Percentiles rank a stretch among this genome's conserved stretches.
Conservation (phyloP, 2,113 vertebrate species). For the Gnathonemus longibarbis region DNA sequence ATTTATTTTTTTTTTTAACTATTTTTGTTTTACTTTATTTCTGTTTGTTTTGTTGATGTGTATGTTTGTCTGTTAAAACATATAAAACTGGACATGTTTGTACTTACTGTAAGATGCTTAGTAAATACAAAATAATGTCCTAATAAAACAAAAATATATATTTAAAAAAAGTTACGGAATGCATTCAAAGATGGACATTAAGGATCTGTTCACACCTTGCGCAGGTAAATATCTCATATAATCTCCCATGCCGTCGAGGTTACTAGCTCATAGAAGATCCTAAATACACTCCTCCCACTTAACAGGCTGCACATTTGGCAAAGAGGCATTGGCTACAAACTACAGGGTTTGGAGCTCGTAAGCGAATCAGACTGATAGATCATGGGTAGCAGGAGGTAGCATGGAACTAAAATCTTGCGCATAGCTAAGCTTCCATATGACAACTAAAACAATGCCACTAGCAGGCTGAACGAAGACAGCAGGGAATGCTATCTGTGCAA, state of each 20-base stretch:
- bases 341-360: background rate
- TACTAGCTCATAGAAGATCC: background rate
- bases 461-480: background rate
- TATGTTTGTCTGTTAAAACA: too few species aligned
- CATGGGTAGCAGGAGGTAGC: background rate
- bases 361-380: background rate
- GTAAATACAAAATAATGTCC: too few species aligned
- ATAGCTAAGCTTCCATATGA: background rate
- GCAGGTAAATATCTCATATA: background rate
- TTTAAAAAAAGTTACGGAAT: background rate
- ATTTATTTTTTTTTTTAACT: too few species aligned
- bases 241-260: background rate
- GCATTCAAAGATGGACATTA: background rate
- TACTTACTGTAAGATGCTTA: too few species aligned
- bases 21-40: too few species aligned
- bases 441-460: background rate
- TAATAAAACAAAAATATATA: too few species aligned
- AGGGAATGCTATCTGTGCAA: background rate
- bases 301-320: background rate
- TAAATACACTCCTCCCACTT: background rate
- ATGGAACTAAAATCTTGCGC: background rate
- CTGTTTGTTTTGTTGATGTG: too few species aligned
- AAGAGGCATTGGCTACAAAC: background rate
- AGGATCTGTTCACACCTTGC: background rate
- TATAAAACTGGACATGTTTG: too few species aligned